phyloP scores from a whole-genome alignment of 2,888 invertebrate genomes.

The Acronicta psi region DNA sequence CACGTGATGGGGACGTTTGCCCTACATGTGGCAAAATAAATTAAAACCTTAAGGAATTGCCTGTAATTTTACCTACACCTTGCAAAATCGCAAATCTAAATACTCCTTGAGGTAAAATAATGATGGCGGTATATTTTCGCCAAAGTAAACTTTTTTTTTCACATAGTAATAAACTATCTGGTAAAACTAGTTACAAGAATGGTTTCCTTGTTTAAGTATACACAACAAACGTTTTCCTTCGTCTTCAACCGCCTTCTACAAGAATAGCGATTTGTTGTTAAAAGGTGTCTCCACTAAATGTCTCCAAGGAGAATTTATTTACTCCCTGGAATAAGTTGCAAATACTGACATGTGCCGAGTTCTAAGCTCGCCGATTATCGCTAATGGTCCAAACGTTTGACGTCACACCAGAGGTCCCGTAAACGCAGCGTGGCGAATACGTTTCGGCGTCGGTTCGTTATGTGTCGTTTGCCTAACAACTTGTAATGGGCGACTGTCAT shows the following conservation, averaged over 20 bases:
- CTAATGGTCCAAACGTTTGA: conserved; percentile 61
- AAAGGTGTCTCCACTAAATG: background rate
- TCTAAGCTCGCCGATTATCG: conserved; percentile 33
- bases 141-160: too few species aligned
- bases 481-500: conserved; percentile 84
- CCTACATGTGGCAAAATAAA: too few species aligned
- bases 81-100: too few species aligned
- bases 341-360: conserved; percentile 16
- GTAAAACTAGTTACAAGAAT: too few species aligned
- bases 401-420: conserved; percentile 70
- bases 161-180: too few species aligned
- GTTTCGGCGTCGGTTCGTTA: conserved; percentile 85
- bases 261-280: background rate
- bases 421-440: conserved; percentile 84
- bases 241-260: background rate
- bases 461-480: conserved; percentile 84
- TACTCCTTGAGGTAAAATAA: too few species aligned
- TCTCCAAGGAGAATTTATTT: background rate
- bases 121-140: too few species aligned
- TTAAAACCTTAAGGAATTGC: too few species aligned
- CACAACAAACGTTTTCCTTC: too few species aligned
- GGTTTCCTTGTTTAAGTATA: too few species aligned
- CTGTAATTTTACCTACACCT: too few species aligned
- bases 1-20: too few species aligned
- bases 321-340: background rate